A percentile compares a stretch with the other conserved stretches of the same genome.
Evolutionary conservation across 2,113 vertebrate species (phyloP).

Genomic region (Dicrurus megarhynchus): DNA sequence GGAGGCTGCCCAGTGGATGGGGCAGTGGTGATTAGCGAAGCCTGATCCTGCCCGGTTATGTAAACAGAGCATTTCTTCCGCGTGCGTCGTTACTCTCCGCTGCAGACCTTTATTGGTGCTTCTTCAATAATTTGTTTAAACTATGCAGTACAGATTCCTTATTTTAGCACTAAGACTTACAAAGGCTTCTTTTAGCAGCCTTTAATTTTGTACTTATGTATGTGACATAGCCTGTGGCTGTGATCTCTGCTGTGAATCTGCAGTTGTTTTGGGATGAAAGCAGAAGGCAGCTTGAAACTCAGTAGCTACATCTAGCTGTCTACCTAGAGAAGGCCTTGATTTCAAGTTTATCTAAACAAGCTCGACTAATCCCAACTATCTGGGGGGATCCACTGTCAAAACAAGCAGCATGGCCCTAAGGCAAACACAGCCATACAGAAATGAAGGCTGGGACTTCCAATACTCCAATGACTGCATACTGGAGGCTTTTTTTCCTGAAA

Average conservation of each 20-base stretch:
- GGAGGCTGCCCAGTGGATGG: neutral
- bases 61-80: slow-evolving; percentile 51
- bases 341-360: slow-evolving; percentile 99
- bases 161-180: slow-evolving; percentile 83
- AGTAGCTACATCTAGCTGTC: slow-evolving; percentile 91
- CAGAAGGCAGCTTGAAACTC: slow-evolving; percentile 93
- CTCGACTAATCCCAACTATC: slow-evolving; percentile 99
- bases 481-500: slow-evolving; percentile 79
- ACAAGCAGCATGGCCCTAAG: slow-evolving; percentile 98
- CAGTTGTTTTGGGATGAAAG: slow-evolving; percentile 95
- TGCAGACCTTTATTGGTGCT: slow-evolving; percentile 65
- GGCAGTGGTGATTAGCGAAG: neutral
- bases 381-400: slow-evolving; percentile 99
- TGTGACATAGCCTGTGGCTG: slow-evolving; percentile 87
- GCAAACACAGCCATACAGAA: slow-evolving; percentile 94
- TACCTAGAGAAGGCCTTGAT: slow-evolving; percentile 91
- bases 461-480: slow-evolving; percentile 81
- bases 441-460: slow-evolving; percentile 85
- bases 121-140: slow-evolving; percentile 78
- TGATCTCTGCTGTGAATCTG: slow-evolving; percentile 86
- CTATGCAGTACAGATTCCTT: slow-evolving; percentile 78
- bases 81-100: no score
- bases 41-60: neutral
- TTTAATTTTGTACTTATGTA: slow-evolving; percentile 84
- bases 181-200: slow-evolving; percentile 82